These are phyloP conservation scores for Gephyroberyx darwinii DNA, from an alignment of 2,797 vertebrate species.

Conservation along the genomic window DNA sequence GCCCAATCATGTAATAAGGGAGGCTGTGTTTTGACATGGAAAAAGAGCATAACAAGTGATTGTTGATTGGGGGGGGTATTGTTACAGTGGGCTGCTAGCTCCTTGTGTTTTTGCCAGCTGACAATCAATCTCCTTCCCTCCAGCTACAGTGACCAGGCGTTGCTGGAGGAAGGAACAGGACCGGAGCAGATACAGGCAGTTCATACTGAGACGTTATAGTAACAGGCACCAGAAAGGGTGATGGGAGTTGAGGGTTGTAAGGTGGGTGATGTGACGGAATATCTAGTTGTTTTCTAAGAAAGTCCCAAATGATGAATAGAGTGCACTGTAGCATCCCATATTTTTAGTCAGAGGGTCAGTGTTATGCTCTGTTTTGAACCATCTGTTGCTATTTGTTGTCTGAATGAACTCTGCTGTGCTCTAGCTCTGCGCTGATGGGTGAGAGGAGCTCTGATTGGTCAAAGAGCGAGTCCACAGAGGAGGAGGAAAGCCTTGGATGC, in stretches of 20 bases:
- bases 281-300: slow-evolving; percentile 1
- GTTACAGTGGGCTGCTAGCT: slow-evolving; percentile 54
- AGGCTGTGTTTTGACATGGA: slow-evolving; percentile 63
- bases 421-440: slow-evolving; percentile 62
- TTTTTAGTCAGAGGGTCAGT: slow-evolving; percentile 21
- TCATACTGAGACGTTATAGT: slow-evolving; percentile 17
- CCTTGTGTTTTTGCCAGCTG: slow-evolving; percentile 52
- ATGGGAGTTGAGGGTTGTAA: neutral
- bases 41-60: slow-evolving; percentile 57
- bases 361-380: slow-evolving; percentile 43
- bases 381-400: slow-evolving; percentile 40
- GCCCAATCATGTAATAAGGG: slow-evolving; percentile 74
- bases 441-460: slow-evolving; percentile 51
- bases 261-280: slow-evolving; percentile 1
- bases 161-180: no score
- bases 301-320: neutral
- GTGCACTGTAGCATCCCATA: slow-evolving; percentile 6
- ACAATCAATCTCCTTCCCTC: slow-evolving; percentile 55
- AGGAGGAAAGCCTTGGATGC: slow-evolving; percentile 32
- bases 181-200: neutral
- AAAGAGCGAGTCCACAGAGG: slow-evolving; percentile 54
- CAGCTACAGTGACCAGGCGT: slow-evolving; percentile 49
- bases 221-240: slow-evolving; percentile 25
- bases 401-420: slow-evolving; percentile 60
- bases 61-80: slow-evolving; percentile 57